Base-by-base conservation (phyloP, 2,888 invertebrate genomes). In the Cylindroiulus punctatus region DNA sequence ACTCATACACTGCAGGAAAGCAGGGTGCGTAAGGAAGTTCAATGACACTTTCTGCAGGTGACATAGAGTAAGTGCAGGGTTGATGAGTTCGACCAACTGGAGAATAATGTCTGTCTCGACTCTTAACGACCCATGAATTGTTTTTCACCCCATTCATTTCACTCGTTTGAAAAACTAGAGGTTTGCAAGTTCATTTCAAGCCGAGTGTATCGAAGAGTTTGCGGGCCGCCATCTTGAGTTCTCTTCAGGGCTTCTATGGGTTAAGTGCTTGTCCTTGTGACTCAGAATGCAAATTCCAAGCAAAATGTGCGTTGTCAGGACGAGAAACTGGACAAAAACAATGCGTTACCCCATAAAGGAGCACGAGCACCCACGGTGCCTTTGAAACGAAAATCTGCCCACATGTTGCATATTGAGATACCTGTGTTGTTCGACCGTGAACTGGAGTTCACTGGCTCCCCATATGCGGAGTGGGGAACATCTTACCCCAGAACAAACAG, bases 381-480 rank as follows among this genome's bases (percentile, higher is more conserved):
- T 52, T 52, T 52, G 3, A n/a, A 52, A 19, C n/a, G 1, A 52
- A 52, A 10, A 19, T 52, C 52, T 52, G n/a, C 52, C 52, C 52
- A 52, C 52, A 1, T 52, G n/a, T 52, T n/a, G n/a, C 52, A n/a
- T n/a, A 10, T 52, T 52, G n/a, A 52, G 52, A 52, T 52, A 52
- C 52, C 52, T 52, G 52, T n/a, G 52, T 12, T 1, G 17, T 52
- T 19, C n/a, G 52, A 52, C 52, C 52, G 52, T 52, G 52, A 52
- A 17, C 52, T 52, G 52, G 52, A 52, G 52, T 52, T 52, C 52
- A 52, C 52, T 52, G 52, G 52, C 52, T 52, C n/a, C n/a, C 44
- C 44, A 36, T n/a, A 36, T 44, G 12, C 8, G 8, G 44, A 5
- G 44, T 10, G 7, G 44, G 44, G 12, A 44, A 44, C 4, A 44